Evolutionary conservation across 30 jellyfish, hydroid and myxozoan genomes (phyloP).

Genomic region (Chironex yamaguchii): DNA sequence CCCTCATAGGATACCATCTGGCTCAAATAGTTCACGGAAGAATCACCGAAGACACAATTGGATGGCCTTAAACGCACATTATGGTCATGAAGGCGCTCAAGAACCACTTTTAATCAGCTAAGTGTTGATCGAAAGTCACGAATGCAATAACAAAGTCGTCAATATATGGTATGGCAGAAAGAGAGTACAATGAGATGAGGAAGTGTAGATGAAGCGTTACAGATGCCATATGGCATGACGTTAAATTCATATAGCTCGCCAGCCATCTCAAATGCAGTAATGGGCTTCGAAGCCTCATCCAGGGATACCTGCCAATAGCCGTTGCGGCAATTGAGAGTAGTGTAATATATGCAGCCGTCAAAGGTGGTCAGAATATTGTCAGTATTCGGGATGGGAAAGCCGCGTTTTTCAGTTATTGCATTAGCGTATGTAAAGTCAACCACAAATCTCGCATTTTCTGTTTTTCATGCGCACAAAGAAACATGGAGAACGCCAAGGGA

Average conservation of each 20-base stretch:
- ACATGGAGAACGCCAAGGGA: too few species aligned
- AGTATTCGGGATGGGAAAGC: slow-evolving; percentile 60
- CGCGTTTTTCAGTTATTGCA: slow-evolving; percentile 60
- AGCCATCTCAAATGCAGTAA: slow-evolving; percentile 67
- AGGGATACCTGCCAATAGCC: slow-evolving; percentile 70
- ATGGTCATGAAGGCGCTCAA: too few species aligned
- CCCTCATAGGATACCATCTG: too few species aligned
- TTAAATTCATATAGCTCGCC: slow-evolving; percentile 61
- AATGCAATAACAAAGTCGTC: too few species aligned
- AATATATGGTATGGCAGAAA: too few species aligned
- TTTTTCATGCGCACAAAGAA: too few species aligned
- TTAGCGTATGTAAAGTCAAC: slow-evolving; percentile 59
- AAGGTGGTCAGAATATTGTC: slow-evolving; percentile 60
- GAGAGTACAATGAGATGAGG: slow-evolving; percentile 72
- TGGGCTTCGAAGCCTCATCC: slow-evolving; percentile 20
- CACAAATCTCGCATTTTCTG: too few species aligned
- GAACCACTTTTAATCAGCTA: too few species aligned
- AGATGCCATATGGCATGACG: slow-evolving; percentile 71
- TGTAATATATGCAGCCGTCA: slow-evolving; percentile 18
- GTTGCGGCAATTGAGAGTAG: slow-evolving; percentile 54
- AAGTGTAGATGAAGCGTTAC: slow-evolving; percentile 71
- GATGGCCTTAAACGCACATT: too few species aligned
- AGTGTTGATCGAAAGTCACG: too few species aligned
- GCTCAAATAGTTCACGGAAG: too few species aligned
- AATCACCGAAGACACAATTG: too few species aligned